These are phyloP conservation scores for Gouania willdenowi DNA, from an alignment of 2,797 vertebrate genomes.

Conservation along the genomic window DNA sequence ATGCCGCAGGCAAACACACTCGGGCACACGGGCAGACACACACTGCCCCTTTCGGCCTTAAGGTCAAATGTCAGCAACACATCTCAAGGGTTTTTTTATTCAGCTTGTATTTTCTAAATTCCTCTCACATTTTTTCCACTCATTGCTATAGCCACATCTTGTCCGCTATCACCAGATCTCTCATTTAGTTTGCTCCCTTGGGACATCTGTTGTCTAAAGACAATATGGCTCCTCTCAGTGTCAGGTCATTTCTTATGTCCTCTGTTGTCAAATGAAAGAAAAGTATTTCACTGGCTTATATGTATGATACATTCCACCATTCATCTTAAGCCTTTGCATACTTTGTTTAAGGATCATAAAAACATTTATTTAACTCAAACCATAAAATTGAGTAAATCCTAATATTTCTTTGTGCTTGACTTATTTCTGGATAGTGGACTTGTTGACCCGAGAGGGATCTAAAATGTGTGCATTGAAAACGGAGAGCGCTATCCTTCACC, in stretches of 20 bases:
- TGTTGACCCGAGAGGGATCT: no score
- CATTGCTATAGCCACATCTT: conserved; percentile 11
- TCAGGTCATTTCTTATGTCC: conserved; percentile 43
- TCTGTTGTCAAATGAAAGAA: conserved; percentile 41
- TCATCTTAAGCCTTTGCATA: no score
- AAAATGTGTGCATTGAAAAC: no score
- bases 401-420: no score
- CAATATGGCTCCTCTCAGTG: conserved; percentile 29
- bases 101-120: conserved; percentile 3
- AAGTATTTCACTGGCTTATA: conserved; percentile 13
- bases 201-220: conserved; percentile 56
- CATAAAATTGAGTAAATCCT: no score
- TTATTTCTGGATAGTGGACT: no score
- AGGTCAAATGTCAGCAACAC: conserved; percentile 48
- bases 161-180: conserved; percentile 10
- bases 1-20: conserved; percentile 12
- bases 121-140: conserved; percentile 19
- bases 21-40: conserved; percentile 19
- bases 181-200: conserved; percentile 35
- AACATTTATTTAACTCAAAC: no score
- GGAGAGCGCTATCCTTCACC: no score
- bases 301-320: no score
- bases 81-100: conserved; percentile 30
- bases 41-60: conserved; percentile 19
- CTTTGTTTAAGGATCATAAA: no score